Evolutionary conservation across 2,888 invertebrate species (phyloP).

Genomic region (Melipona beecheii): DNA sequence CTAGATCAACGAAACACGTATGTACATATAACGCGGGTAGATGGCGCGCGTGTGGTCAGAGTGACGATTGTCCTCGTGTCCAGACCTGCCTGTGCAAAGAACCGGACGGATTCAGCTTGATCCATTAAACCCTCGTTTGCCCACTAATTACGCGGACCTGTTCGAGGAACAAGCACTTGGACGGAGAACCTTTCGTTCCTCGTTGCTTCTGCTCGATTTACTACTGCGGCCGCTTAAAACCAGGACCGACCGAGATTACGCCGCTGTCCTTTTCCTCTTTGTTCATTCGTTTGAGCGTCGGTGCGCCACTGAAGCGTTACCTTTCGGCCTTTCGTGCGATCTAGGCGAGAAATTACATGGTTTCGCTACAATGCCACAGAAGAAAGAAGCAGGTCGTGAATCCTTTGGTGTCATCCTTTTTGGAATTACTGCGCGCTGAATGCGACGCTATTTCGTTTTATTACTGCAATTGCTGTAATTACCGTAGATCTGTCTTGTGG

Average conservation of each 20-base stretch:
- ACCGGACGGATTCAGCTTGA: constrained; percentile 9
- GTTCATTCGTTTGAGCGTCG: constrained; percentile 48
- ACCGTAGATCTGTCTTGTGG: too few relatives aligned
- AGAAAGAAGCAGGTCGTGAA: neutral
- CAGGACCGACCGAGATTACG: constrained; percentile 16
- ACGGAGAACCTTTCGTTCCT: constrained; percentile 10
- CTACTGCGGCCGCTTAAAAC: constrained; percentile 14
- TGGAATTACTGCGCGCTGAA: neutral
- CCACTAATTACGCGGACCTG: constrained; percentile 33
- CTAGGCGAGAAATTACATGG: constrained; percentile 23
- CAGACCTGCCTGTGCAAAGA: constrained; percentile 21
- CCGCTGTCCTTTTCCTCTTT: constrained; percentile 25
- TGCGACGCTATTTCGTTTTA: neutral
- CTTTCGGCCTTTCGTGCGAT: constrained; percentile 38
- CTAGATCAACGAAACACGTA: constrained; percentile 2
- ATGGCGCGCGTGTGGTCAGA: constrained; percentile 13
- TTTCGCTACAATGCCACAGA: too few relatives aligned
- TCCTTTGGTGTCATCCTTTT: neutral
- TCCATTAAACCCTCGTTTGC: constrained; percentile 45
- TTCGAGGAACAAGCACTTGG: constrained; percentile 21
- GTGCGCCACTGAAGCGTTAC: constrained; percentile 43
- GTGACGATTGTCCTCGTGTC: constrained; percentile 20
- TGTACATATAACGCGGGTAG: constrained; percentile 19
- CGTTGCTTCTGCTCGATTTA: constrained; percentile 41
- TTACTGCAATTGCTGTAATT: neutral